Conservation (phyloP, 2,113 vertebrate genomes). For the Dunckerocampus dactyliophorus region DNA sequence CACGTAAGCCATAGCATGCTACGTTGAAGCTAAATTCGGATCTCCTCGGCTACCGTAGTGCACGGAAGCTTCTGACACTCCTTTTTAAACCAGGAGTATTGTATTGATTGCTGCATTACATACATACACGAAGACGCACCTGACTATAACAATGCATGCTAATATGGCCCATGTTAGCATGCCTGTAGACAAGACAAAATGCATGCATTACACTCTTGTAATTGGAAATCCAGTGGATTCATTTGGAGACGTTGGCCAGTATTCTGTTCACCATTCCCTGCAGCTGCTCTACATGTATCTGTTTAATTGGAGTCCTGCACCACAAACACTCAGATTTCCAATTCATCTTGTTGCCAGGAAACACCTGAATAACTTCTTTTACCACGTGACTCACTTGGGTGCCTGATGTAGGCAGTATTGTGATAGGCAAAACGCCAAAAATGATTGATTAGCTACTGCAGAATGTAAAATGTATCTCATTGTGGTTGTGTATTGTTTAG, state of each 20-base stretch:
- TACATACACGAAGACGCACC: too few species aligned
- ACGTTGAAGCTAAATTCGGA: background rate
- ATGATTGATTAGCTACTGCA: constrained; percentile 6
- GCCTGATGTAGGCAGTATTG: constrained; percentile 11
- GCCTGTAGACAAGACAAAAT: too few species aligned
- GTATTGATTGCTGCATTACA: too few species aligned
- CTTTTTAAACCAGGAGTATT: background rate
- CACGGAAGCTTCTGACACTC: background rate
- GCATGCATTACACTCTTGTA: background rate
- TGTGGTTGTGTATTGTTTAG: background rate
- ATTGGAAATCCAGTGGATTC: background rate
- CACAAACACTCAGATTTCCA: constrained; percentile 25
- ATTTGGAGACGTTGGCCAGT: background rate
- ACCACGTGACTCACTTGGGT: constrained; percentile 17
- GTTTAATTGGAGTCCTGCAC: constrained; percentile 16
- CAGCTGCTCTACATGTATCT: constrained; percentile 13
- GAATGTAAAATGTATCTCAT: background rate
- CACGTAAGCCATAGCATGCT: background rate
- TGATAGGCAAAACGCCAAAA: constrained; percentile 5
- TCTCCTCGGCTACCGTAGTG: background rate
- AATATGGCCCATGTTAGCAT: too few species aligned
- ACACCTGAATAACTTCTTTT: constrained; percentile 27
- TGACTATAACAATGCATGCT: too few species aligned
- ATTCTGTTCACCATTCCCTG: constrained; percentile 2
- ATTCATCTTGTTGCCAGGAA: constrained; percentile 37